These are phyloP conservation scores for Callorhinus ursinus DNA, from an alignment of 2,113 vertebrate genomes.

Conservation along the genomic window DNA sequence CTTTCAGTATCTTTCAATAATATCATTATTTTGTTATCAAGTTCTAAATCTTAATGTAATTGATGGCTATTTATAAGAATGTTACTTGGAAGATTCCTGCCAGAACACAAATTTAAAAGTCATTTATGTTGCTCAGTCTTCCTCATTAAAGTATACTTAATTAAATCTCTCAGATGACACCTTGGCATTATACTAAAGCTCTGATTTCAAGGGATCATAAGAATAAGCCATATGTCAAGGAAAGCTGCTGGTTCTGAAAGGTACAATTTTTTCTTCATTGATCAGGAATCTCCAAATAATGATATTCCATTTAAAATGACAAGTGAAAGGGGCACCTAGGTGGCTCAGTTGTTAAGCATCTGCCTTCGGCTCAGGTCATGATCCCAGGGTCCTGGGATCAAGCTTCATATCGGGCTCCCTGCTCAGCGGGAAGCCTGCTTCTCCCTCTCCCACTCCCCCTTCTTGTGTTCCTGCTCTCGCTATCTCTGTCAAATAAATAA, in stretches of 20 bases:
- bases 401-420: too few species aligned
- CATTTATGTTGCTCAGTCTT: slow-evolving; percentile 13
- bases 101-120: slow-evolving; percentile 54
- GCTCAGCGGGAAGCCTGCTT: too few species aligned
- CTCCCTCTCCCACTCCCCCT: too few species aligned
- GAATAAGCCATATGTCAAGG: slow-evolving; percentile 16
- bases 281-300: slow-evolving; percentile 10
- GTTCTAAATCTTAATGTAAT: slow-evolving; percentile 52
- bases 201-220: slow-evolving; percentile 27
- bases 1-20: not conserved
- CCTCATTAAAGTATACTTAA: slow-evolving; percentile 25
- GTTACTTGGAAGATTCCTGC: slow-evolving; percentile 16
- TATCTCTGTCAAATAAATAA: too few species aligned
- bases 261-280: not conserved
- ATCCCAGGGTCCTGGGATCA: too few species aligned
- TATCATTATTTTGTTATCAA: not conserved
- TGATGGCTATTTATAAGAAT: slow-evolving; percentile 36
- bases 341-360: too few species aligned
- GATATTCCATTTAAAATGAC: not conserved
- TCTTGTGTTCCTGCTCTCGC: too few species aligned
- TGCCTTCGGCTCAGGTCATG: too few species aligned
- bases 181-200: not conserved
- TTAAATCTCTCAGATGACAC: slow-evolving; percentile 6
- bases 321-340: not conserved
- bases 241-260: slow-evolving; percentile 16